Percentiles rank a stretch among this genome's conserved stretches.
Conservation (phyloP, 2,888 invertebrate genomes). For the Tortricodes alternella region DNA sequence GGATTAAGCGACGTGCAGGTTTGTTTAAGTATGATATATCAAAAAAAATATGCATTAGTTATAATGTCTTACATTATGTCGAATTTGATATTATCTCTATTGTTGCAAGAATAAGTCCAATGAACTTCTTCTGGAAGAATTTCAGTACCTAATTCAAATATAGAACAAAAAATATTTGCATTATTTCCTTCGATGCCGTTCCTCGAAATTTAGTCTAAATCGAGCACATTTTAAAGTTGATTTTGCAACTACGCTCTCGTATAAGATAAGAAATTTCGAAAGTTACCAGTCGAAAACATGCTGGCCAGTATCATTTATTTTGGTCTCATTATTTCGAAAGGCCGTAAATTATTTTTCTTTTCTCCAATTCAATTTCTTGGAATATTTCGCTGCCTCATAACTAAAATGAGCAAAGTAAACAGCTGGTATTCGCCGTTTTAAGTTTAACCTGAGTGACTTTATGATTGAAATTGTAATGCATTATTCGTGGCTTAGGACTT, state of each 20-base stretch:
- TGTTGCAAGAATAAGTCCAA: too few relatives aligned
- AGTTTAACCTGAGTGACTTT: background rate
- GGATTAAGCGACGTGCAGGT: too few relatives aligned
- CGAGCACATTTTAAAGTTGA: background rate
- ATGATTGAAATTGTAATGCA: background rate
- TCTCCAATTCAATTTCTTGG: background rate
- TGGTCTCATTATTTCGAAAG: background rate
- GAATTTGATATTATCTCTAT: too few relatives aligned
- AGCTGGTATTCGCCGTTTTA: background rate
- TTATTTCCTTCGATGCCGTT: background rate
- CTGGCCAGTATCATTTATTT: background rate
- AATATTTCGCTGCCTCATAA: background rate
- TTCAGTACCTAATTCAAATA: conserved; percentile 1
- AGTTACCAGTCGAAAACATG: background rate
- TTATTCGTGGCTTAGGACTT: background rate
- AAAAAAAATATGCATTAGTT: too few relatives aligned
- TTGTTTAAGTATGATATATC: too few relatives aligned
- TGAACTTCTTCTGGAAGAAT: too few relatives aligned
- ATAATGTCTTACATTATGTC: too few relatives aligned
- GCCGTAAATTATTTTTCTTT: background rate
- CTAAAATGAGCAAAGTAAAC: background rate
- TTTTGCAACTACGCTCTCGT: background rate
- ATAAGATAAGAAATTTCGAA: background rate
- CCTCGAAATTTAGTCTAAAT: background rate
- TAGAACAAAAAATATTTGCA: background rate